Base-by-base conservation (phyloP, 2,888 invertebrate genomes). In the Rhagonycha lutea region DNA sequence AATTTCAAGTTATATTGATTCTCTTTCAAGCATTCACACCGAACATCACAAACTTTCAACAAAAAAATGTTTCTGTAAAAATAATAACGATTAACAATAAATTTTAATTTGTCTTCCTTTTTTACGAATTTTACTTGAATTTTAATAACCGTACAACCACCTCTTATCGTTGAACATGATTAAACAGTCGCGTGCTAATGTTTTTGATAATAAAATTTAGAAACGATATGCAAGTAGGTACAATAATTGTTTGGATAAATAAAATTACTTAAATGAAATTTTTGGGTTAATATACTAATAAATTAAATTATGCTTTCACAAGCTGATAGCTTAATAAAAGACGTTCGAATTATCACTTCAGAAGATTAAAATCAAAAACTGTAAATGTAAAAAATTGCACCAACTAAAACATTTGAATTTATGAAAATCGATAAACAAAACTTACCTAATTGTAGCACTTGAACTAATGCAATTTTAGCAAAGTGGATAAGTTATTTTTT, bases 401-500 rank as follows among this genome's bases (percentile, higher is more conserved):
- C 7, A 32, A 32, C 11, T 32, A 32, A 32, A 32, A 32, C 12
- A 32, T 32, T n/a, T 12, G 5, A 12, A 5, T 4, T 47, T 47
- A 47, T 23, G 73, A 18, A 69, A 23, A 68, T 68, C 73, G 63
- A 65, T 65, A 65, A 65, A 68, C 65, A 72, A 76, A 77, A 77
- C 63, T 75, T 78, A 73, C 67, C 70, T 78, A 76, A 78, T 76
- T 78, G 72, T 74, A 67, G 47, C 65, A 76, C 61, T 73, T 68
- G 26, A 47, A 60, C 62, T 76, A 77, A 79, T 79, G 68, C 69
- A 77, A 75, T 75, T 69, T 77, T 60, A 47, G n/a, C 63, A 68
- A 72, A 74, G 76, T 77, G 74, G 77, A 77, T 77, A 77, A 77
- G 79, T 77, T 77, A 77, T 79, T 73, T 76, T 71, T 71, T 76